Evolutionary conservation across 1,140 invertebrate species (phyloP), one percentile per base, ranked within the genome.

Genomic region (Heterodera schachtii): DNA sequence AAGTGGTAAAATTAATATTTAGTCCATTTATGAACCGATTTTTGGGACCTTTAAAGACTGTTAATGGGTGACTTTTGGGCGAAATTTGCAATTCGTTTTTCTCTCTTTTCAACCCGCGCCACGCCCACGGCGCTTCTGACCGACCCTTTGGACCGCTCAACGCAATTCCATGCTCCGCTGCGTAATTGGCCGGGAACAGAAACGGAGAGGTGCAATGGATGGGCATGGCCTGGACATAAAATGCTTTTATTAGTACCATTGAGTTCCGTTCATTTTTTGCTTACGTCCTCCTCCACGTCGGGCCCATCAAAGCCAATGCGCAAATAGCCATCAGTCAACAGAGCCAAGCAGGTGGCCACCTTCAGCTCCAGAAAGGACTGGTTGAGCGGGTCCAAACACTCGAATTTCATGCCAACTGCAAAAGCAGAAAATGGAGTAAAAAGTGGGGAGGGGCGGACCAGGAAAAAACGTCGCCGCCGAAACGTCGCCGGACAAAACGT

Each of bases 241-340:
- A 19, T 7, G 16, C 9, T 21, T 8, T 8, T 64, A 43, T 19
- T 19, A n/a, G n/a, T 16, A 1, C 4, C 16, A n/a, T 1, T 52
- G 49, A 6, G 6, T 52, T 52, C 0, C 0, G 0, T 52, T 49
- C 4, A 8, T 52, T 52, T 52, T 8, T 64, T 7, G 19, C 41
- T 64, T 69, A 82, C 47, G 7, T 86, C 85, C 41, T 81, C 81
- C n/a, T 84, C 77, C 31, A 67, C 57, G 73, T 86, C 85, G 13
- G 82, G 82, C 1, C 85, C 85, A 71, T 86, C 85, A 31, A 86
- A 86, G 46, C 85, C 85, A 44, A 86, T 70, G 41, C 84, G 84
- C n/a, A 86, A 71, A 60, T 84, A 86, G 46, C 85, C 85, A 44
- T 84, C 77, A 2, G 75, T 60, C 19, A 85, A 60, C 4, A 86